Conservation (phyloP, 1,140 invertebrate species). For the Anastrepha ludens region DNA sequence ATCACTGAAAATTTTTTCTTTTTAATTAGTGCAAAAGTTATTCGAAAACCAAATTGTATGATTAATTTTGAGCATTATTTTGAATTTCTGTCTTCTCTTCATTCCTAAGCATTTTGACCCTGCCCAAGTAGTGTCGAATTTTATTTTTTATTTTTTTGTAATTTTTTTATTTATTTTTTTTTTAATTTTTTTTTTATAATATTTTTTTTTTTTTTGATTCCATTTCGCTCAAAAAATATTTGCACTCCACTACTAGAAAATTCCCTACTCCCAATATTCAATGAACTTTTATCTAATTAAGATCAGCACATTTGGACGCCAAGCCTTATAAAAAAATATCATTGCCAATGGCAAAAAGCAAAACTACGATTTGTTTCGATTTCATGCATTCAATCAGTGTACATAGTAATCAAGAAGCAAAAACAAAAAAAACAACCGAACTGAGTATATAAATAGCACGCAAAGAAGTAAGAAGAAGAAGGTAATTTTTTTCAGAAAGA, state of each 20-base stretch:
- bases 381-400: background rate
- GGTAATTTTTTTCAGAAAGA: background rate
- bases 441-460: background rate
- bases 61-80: too few relatives aligned
- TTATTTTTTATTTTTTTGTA: too few relatives aligned
- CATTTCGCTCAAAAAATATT: background rate
- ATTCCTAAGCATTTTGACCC: too few relatives aligned
- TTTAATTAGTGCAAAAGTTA: too few relatives aligned
- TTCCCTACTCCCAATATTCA: background rate
- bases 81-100: too few relatives aligned
- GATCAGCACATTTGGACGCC: background rate
- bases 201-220: background rate
- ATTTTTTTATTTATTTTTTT: background rate
- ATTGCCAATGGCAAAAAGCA: background rate
- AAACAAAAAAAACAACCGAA: background rate
- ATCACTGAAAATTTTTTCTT: too few relatives aligned
- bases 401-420: background rate
- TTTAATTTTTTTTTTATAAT: background rate
- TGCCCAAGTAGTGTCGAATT: too few relatives aligned
- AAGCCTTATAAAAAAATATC: background rate
- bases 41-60: too few relatives aligned
- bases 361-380: background rate
- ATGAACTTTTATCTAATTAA: background rate
- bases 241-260: too few relatives aligned
- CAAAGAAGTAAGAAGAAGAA: background rate